Conservation (phyloP, 2,797 vertebrate species). For the Gila robusta region DNA sequence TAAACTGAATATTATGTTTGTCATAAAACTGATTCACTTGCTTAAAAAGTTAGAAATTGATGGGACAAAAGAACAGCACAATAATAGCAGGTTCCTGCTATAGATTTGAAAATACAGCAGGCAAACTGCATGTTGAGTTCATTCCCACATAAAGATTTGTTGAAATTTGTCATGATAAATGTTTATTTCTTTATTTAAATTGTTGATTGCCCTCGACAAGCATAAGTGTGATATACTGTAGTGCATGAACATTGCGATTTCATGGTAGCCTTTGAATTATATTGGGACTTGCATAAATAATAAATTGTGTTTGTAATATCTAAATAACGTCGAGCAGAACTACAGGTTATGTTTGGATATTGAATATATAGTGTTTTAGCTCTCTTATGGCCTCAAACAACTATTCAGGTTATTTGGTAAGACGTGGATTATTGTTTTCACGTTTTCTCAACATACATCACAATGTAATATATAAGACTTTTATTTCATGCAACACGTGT, state of each 20-base stretch:
- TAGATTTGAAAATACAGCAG: conserved; percentile 3
- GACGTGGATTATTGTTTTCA: conserved; percentile 4
- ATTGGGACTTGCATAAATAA: background rate
- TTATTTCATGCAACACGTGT: conserved; percentile 9
- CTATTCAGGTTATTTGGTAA: conserved; percentile 21
- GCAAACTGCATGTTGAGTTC: background rate
- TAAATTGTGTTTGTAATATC: conserved; percentile 4
- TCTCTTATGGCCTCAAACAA: conserved; percentile 24
- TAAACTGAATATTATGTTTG: background rate
- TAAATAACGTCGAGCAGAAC: background rate
- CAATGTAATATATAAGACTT: conserved; percentile 8
- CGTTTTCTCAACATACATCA: conserved; percentile 1
- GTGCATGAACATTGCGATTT: conserved; percentile 20
- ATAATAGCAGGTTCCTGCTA: background rate
- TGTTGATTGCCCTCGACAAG: background rate
- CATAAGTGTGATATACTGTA: conserved; percentile 8
- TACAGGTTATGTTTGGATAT: conserved; percentile 33
- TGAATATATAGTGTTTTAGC: conserved; percentile 12
- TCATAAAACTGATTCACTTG: background rate
- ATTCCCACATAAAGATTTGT: background rate
- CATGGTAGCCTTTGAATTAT: conserved; percentile 1
- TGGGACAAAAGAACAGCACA: background rate
- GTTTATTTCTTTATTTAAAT: background rate
- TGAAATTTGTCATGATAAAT: background rate
- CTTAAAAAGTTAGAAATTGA: background rate